phyloP scores from a whole-genome alignment of 2,888 invertebrate genomes.

The Holacanthella duospinosa region DNA sequence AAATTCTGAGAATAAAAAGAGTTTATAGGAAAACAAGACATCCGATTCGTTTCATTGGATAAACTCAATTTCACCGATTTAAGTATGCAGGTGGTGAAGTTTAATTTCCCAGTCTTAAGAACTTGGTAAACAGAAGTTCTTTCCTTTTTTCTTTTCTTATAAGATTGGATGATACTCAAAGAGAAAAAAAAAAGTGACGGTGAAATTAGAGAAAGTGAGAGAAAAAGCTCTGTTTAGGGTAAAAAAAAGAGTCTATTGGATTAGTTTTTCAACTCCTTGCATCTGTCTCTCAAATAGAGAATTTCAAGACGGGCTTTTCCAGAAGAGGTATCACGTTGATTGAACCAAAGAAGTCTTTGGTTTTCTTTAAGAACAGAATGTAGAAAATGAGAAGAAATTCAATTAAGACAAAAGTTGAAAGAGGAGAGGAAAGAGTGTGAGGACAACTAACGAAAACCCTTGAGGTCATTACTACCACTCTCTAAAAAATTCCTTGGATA shows the following conservation, averaged over 20 bases:
- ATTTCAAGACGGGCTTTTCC: background rate
- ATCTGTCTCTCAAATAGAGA: too few species aligned
- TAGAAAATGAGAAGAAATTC: constrained; percentile 1
- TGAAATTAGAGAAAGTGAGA: background rate
- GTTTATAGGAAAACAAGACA: too few species aligned
- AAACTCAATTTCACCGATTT: too few species aligned
- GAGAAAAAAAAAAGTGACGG: background rate
- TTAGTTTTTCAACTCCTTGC: background rate
- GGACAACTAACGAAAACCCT: background rate
- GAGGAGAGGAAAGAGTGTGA: background rate
- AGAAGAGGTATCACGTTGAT: background rate
- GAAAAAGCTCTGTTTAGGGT: background rate
- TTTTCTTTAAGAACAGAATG: background rate
- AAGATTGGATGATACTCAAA: too few species aligned
- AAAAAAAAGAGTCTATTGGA: background rate
- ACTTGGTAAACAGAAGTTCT: constrained; percentile 16
- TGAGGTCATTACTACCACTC: background rate
- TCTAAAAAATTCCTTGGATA: background rate
- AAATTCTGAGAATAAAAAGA: too few species aligned
- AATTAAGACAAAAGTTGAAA: constrained; percentile 2
- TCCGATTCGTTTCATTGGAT: too few species aligned
- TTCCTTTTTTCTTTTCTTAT: background rate
- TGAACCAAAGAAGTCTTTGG: background rate
- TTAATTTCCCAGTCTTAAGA: constrained; percentile 27
- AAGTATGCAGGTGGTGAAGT: background rate